These are phyloP conservation scores for Columba livia DNA, from an alignment of 2,113 vertebrate genomes.

Conservation along the genomic window DNA sequence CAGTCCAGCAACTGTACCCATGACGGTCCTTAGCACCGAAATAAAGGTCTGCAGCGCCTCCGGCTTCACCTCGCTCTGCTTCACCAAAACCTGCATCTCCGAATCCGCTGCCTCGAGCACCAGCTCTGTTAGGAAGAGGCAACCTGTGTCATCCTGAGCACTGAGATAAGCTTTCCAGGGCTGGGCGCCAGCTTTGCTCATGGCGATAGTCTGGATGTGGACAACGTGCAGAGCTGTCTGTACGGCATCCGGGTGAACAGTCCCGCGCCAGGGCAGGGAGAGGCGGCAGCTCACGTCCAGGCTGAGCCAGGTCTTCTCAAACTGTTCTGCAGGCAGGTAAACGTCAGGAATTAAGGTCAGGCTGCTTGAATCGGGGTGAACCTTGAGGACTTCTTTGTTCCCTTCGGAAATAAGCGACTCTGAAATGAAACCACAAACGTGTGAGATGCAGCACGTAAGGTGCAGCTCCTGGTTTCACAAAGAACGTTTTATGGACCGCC, in stretches of 20 bases:
- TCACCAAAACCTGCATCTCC: constrained; percentile 79
- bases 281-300: constrained; percentile 64
- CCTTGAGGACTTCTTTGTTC: constrained; percentile 36
- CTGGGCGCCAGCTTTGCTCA: constrained; percentile 79
- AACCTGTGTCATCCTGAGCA: constrained; percentile 78
- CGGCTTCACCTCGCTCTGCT: constrained; percentile 77
- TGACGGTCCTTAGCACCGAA: constrained; percentile 74
- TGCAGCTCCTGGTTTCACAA: not conserved
- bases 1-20: constrained; percentile 70
- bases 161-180: constrained; percentile 93
- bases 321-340: constrained; percentile 76
- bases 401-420: constrained; percentile 65
- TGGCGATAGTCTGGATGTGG: constrained; percentile 91
- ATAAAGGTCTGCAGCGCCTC: constrained; percentile 75
- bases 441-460: not conserved
- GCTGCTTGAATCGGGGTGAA: constrained; percentile 36
- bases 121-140: constrained; percentile 86
- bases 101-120: constrained; percentile 48
- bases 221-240: constrained; percentile 88
- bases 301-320: constrained; percentile 82
- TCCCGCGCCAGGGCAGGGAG: constrained; percentile 67
- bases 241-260: constrained; percentile 76
- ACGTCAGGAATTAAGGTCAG: constrained; percentile 69
- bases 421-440: constrained; percentile 16
- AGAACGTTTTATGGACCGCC: not conserved